Evolutionary conservation across 2,888 invertebrate genomes (phyloP), one percentile per base, ranked within the genome.

Genomic region (Drosophila recens): DNA sequence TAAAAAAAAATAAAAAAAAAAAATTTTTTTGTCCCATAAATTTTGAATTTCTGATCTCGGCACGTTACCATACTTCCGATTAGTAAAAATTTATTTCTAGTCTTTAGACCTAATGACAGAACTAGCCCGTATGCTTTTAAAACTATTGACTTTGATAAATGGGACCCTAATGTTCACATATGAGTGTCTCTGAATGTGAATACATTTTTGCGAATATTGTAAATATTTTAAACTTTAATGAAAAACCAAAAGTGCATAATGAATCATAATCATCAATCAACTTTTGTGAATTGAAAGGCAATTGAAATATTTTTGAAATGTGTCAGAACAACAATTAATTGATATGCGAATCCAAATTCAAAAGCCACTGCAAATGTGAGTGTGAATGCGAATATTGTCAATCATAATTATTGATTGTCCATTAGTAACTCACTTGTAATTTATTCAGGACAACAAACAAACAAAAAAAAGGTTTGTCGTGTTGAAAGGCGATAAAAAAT

Each of bases 341-440:
- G 52, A 67, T 67, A 48, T 56, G 53, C 49, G 54, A 52, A 63
- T 68, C 27, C 8, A 13, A 54, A 69, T 38, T 34, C 13, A 15
- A 61, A 38, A 65, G 30, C 36, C 8, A 64, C 38, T 61, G 43
- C 40, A 10, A 63, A 42, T 46, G 9, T 8, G 9, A 66, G 42
- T 53, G 52, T 20, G 58, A 48, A 38, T 36, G 52, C 30, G 17
- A 59, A 65, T 46, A 56, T 71, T 89, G 85, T 87, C 89, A 84
- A 58, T 89, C 82, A 89, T 82, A 71, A 84, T 87, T 84, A 89
- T 84, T 82, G 84, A 89, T 89, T 87, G 85, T 84, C 76, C 73
- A 84, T 84, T 84, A 79, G 71, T 51, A 56, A 48, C 54, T 57
- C 36, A 23, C 38, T 69, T 52, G 66, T 87, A 75, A 84, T 87